These are phyloP conservation scores for Drosophila kuntzei DNA, from an alignment of 2,888 invertebrate species.

Conservation along the genomic window DNA sequence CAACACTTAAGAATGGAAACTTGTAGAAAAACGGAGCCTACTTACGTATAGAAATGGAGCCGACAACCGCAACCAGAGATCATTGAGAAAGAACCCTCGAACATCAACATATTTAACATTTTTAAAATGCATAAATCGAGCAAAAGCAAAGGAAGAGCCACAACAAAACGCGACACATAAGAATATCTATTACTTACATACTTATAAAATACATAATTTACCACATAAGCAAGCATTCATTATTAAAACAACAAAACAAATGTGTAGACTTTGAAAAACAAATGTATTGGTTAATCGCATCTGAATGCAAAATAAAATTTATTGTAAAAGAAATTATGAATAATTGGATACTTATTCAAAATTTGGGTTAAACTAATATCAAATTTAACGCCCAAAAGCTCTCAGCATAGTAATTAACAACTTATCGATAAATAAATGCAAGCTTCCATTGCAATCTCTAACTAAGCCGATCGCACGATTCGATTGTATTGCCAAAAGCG, in stretches of 20 bases:
- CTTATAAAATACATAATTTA: constrained; percentile 71
- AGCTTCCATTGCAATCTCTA: background rate
- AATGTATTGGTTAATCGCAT: constrained; percentile 72
- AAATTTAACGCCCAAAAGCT: constrained; percentile 1
- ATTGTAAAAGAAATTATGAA: constrained; percentile 47
- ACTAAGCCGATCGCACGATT: background rate
- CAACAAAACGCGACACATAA: constrained; percentile 52
- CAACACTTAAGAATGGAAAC: constrained; percentile 75
- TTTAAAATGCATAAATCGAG: constrained; percentile 50
- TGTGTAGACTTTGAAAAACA: constrained; percentile 71
- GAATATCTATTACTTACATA: constrained; percentile 68
- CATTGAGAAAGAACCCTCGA: constrained; percentile 18
- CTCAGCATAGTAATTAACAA: background rate
- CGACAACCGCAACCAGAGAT: constrained; percentile 22
- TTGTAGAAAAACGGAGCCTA: constrained; percentile 57
- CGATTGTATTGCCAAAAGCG: constrained; percentile 16
- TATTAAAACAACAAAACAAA: constrained; percentile 66
- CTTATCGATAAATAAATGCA: constrained; percentile 16
- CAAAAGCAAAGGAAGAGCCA: constrained; percentile 41
- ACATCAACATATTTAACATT: constrained; percentile 45
- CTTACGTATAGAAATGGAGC: constrained; percentile 24
- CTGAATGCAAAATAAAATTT: constrained; percentile 71
- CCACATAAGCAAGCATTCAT: constrained; percentile 71
- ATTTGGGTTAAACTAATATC: background rate
- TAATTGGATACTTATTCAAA: background rate